Base-by-base conservation (phyloP, 2,797 vertebrate species). In the Phoebastria nigripes region DNA sequence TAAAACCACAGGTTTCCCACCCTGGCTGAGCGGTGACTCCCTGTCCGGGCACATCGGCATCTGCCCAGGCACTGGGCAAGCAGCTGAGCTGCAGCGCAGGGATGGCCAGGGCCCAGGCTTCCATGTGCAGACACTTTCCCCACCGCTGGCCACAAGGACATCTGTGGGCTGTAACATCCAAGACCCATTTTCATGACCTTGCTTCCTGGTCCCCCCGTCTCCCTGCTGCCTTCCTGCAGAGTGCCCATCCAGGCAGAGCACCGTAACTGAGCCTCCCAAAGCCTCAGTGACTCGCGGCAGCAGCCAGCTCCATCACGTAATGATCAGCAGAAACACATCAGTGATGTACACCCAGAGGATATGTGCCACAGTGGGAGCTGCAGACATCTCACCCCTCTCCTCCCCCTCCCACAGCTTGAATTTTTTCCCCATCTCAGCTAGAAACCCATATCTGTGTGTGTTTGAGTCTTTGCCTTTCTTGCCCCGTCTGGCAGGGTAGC, bases 91-190 rank as follows among this genome's bases (percentile, higher is more conserved):
- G 46, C 58, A 22, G 22, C 15, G 1, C 11, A 6, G 15, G 37
- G 52, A 24, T 2, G 0, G 31, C 7, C 1, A 4, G 21, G 7
- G 4, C 8, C 39, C 4, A 0, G 22, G 58, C 24, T 13, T n/a
- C 56, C 58, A 12, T 1, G 2, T 9, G 35, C 28, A 26, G 73
- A 52, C 2, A 1, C 42, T 15, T 49, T 52, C 26, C 22, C 28
- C 58, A 24, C 46, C 2, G 1, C 51, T 29, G 52, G 11, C 17
- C 16, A 7, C 3, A 4, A 44, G 37, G 18, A 29, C 1, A 0
- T 12, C 44, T 16, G 11, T 18, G 46, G 18, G 61, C 37, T 66
- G 9, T 25, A 39, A 35, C 39, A 49, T 24, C 33, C 1, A 0
- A 73, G 28, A 8, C 33, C 42, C 10, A 2, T 8, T 19, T 47